These are phyloP conservation scores for Macrocentrus cingulum DNA, from an alignment of 1,140 invertebrate species.

Conservation along the genomic window DNA sequence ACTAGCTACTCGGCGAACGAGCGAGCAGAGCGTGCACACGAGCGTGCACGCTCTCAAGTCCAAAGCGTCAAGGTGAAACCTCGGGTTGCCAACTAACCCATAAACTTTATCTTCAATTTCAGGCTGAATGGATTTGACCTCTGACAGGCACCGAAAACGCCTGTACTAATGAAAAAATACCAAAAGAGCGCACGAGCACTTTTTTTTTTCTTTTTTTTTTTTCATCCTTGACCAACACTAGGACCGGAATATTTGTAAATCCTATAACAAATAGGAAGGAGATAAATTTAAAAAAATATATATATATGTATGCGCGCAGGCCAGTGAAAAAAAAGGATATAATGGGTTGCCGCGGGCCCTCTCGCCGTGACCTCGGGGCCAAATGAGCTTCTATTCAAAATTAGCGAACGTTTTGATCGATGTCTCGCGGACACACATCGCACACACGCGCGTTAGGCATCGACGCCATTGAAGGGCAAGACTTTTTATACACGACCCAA, in stretches of 20 bases:
- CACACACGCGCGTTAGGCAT: constrained; percentile 1
- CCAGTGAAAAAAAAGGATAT: neutral
- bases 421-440: constrained; percentile 24
- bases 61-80: constrained; percentile 17
- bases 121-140: constrained; percentile 48
- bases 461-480: constrained; percentile 5
- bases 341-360: neutral
- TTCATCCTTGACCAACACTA: too few relatives aligned
- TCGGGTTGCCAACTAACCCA: constrained; percentile 31
- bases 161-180: constrained; percentile 6
- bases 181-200: neutral
- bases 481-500: too few relatives aligned
- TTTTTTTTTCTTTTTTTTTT: too few relatives aligned
- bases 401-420: constrained; percentile 37
- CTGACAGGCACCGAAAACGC: constrained; percentile 23
- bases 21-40: neutral
- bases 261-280: too few relatives aligned
- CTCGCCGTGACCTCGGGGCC: constrained; percentile 9
- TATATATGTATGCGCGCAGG: too few relatives aligned
- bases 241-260: neutral
- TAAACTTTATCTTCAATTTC: constrained; percentile 48
- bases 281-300: too few relatives aligned
- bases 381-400: constrained; percentile 47
- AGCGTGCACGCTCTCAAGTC: neutral
- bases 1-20: constrained; percentile 27